These are phyloP conservation scores for Mythimna albipuncta DNA, from an alignment of 2,888 invertebrate genomes.

Conservation along the genomic window DNA sequence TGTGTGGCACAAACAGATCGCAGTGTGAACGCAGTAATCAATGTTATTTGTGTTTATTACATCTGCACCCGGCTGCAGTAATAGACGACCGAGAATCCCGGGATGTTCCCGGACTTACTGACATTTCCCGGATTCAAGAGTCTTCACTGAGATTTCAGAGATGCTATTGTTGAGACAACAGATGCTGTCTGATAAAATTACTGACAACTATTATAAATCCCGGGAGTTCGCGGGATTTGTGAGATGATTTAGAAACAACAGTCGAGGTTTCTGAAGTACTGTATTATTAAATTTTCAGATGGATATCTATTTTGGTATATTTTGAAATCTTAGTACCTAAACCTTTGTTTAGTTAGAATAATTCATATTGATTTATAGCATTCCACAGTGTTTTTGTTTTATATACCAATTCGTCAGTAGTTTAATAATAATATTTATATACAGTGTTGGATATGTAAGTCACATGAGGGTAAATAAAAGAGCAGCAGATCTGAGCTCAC, in stretches of 20 bases:
- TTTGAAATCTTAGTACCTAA: too few relatives aligned
- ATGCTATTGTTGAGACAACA: slow-evolving; percentile 20
- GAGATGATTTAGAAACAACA: background rate
- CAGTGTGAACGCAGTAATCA: slow-evolving; percentile 65
- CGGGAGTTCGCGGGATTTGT: background rate
- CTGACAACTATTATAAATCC: slow-evolving; percentile 7
- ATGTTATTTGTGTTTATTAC: slow-evolving; percentile 73
- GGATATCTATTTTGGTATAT: too few relatives aligned
- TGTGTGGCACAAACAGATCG: background rate
- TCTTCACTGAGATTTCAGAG: slow-evolving; percentile 33
- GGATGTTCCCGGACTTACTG: slow-evolving; percentile 18
- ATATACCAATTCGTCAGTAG: too few relatives aligned
- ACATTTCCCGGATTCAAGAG: slow-evolving; percentile 44
- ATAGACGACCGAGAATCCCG: slow-evolving; percentile 10
- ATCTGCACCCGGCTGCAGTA: slow-evolving; percentile 38
- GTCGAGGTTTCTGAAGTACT: background rate
- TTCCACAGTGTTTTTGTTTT: too few relatives aligned
- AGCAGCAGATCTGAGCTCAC: too few relatives aligned
- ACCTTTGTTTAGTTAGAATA: too few relatives aligned
- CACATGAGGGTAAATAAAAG: too few relatives aligned
- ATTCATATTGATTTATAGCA: too few relatives aligned
- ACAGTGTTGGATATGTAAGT: too few relatives aligned
- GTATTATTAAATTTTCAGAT: background rate
- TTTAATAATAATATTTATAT: too few relatives aligned
- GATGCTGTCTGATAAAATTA: slow-evolving; percentile 17